phyloP scores from a whole-genome alignment of 2,888 invertebrate genomes.

The Corythucha ciliata region DNA sequence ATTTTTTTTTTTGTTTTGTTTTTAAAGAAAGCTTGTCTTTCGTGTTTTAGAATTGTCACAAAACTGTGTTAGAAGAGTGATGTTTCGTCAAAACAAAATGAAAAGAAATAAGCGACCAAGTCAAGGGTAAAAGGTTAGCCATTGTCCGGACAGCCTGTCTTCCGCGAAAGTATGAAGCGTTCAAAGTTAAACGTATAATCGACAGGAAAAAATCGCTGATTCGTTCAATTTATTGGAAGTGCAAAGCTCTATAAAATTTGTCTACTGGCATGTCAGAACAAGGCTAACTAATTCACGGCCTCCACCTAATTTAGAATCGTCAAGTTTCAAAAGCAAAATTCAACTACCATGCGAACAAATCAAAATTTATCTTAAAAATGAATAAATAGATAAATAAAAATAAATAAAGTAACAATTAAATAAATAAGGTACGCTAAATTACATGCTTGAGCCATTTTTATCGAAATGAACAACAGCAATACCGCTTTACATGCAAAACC shows the following conservation, averaged over 20 bases:
- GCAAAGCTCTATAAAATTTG: too few species aligned
- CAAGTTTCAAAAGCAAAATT: conserved; percentile 9
- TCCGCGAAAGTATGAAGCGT: conserved; percentile 1
- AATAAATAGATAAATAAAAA: too few species aligned
- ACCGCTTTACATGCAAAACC: conserved; percentile 1
- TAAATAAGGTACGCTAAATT: conserved; percentile 20
- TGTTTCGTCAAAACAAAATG: too few species aligned
- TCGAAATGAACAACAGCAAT: conserved; percentile 11
- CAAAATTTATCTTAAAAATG: too few species aligned
- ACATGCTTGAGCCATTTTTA: conserved; percentile 24
- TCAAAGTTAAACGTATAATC: background rate
- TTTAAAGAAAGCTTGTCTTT: too few species aligned
- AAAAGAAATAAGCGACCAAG: too few species aligned
- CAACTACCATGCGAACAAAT: conserved; percentile 20
- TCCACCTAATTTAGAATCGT: too few species aligned
- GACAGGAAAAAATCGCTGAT: conserved; percentile 13
- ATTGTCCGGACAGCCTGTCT: conserved; percentile 22
- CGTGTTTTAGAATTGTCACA: too few species aligned
- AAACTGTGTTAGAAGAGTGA: too few species aligned
- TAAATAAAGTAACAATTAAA: conserved; percentile 25
- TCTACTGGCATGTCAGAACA: conserved; percentile 27
- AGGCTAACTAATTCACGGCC: conserved; percentile 25
- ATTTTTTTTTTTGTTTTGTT: too few species aligned
- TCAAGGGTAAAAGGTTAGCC: too few species aligned
- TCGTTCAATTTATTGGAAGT: conserved; percentile 3